Evolutionary conservation across 2,888 invertebrate species (phyloP), one percentile per base, ranked within the genome.

Genomic region (Colostygia pectinataria): DNA sequence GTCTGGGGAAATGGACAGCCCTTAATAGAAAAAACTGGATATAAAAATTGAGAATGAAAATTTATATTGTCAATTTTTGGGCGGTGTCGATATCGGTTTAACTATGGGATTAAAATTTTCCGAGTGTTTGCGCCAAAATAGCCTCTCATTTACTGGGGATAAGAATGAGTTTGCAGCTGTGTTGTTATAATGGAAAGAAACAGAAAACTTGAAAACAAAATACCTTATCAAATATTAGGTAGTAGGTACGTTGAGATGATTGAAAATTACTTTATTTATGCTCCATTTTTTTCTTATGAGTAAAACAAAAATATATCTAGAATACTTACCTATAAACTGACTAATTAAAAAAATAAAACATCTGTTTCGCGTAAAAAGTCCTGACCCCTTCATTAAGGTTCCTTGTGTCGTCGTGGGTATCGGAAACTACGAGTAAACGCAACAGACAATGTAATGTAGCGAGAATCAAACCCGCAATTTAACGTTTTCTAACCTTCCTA

Each of bases 21-120:
- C 79, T 78, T 83, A 87, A 85, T 83, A 85, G 84, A 87, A 84
- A 84, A 81, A 78, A 77, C 75, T 77, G 74, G 68, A 63, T 69
- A 67, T 68, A 72, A 77, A 80, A 79, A 75, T 74, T 73, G 74
- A 71, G 68, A 81, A 75, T 76, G 79, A 77, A 83, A 85, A 83
- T 79, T 82, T 79, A 80, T 78, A 78, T 68, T 77, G 74, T 73
- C 73, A 74, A 75, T 77, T 75, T 74, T 71, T 66, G 56, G 62
- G 58, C 65, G 71, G 69, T 69, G 64, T 72, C 69, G 56, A 67
- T 73, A 61, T 65, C 71, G 54, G 55, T 60, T 65, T 60, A 54
- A 55, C 60, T 58, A 53, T 56, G 51, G 58, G 57, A 62, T 62
- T 61, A 57, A 57, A 42, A 44, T 39, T 53, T 34, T 40, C 29